phyloP scores from a whole-genome alignment of 2,888 invertebrate genomes.

The Encarsia formosa region DNA sequence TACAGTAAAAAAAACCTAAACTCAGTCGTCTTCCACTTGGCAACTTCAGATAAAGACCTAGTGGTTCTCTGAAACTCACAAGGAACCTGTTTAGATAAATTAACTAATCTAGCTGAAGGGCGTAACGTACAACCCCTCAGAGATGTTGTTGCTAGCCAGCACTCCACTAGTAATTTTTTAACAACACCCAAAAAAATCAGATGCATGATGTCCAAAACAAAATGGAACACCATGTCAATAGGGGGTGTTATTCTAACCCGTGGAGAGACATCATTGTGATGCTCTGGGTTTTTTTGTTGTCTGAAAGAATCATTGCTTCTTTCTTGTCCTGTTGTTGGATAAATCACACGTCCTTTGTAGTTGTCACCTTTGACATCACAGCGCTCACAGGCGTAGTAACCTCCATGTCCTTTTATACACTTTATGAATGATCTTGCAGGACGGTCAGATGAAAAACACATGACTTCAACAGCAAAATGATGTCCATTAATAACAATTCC shows the following conservation, averaged over 20 bases:
- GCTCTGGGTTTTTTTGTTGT: constrained; percentile 22
- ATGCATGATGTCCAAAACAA: constrained; percentile 31
- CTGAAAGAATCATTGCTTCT: constrained; percentile 27
- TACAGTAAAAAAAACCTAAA: too few relatives aligned
- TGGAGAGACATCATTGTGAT: constrained; percentile 23
- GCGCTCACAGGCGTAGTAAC: constrained; percentile 30
- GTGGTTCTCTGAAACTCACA: too few relatives aligned
- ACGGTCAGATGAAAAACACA: constrained; percentile 26
- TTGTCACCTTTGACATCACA: constrained; percentile 24
- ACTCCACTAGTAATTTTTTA: constrained; percentile 17
- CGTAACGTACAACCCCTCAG: too few relatives aligned
- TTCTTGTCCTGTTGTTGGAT: constrained; percentile 13
- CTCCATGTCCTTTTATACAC: constrained; percentile 25
- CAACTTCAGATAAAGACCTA: constrained; percentile 21
- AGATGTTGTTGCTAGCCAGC: too few relatives aligned
- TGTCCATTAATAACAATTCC: constrained; percentile 20
- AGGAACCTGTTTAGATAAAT: too few relatives aligned
- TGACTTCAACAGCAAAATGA: constrained; percentile 18
- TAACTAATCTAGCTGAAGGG: too few relatives aligned
- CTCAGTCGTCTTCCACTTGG: constrained; percentile 33
- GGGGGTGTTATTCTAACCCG: constrained; percentile 21
- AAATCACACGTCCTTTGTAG: constrained; percentile 21
- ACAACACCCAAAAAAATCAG: constrained; percentile 23
- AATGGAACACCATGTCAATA: constrained; percentile 24
- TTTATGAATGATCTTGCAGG: constrained; percentile 27